Evolutionary conservation across 1,140 invertebrate genomes (phyloP), one percentile per base, ranked within the genome.

Genomic region (Halictus rubicundus): DNA sequence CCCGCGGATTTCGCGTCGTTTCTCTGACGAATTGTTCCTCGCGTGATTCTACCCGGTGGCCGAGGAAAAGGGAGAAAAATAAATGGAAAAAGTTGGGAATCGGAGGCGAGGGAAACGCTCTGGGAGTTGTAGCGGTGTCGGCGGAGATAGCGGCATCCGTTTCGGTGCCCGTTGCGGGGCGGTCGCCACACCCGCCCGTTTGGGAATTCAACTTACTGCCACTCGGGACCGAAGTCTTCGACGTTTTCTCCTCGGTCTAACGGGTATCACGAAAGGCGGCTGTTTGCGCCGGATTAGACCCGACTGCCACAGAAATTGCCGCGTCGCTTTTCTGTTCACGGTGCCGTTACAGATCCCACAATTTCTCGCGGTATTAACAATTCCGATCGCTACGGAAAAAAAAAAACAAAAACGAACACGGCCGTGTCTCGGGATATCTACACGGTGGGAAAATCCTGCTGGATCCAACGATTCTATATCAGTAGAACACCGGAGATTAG

Each of bases 131-230:
- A 52, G 52, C 59, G 60, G 70, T 81, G 66, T 74, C 70, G 73
- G 54, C 57, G 66, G 70, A 82, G 80, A 85, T 79, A 83, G 84
- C 82, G 83, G 90, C 80, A 87, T 89, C 86, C 87, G 88, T 90
- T 91, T 83, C 85, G 87, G 86, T 91, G 89, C 81, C 90, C 90
- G 90, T 88, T 88, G 91, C 92, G 92, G 92, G 92, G 89, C 92
- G 90, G 86, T 90, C 92, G 91, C 91, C 92, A 93, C 92, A 93
- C 92, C 92, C 92, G 92, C 92, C 92, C 92, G 92, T 93, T 93
- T 92, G 92, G 92, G 92, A 93, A 93, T 93, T 93, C 91, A 88
- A 90, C 91, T 92, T 91, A 88, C 88, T 87, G 91, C 88, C 88
- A 83, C 87, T 89, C 82, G 85, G 83, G 86, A 83, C 81, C 63